phyloP scores from a whole-genome alignment of 2,797 vertebrate genomes.

The Vespertilio murinus region DNA sequence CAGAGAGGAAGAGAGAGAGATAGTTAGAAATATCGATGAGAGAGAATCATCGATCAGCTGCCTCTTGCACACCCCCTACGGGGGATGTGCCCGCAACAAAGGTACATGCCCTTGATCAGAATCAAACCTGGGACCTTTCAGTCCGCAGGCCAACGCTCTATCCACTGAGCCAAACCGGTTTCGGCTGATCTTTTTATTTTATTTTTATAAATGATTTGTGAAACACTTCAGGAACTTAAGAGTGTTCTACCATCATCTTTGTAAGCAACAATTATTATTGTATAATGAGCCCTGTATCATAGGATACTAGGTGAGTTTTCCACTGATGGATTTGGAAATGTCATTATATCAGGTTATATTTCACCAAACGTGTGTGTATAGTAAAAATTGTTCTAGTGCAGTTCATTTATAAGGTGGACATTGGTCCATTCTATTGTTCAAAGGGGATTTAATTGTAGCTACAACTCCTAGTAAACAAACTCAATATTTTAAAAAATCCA shows the following conservation, averaged over 20 bases:
- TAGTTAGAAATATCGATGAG: no score
- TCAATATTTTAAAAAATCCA: background rate
- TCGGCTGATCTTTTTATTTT: no score
- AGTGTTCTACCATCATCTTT: background rate
- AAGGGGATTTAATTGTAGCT: constrained; percentile 2
- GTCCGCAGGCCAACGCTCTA: no score
- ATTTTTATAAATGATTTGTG: constrained; percentile 19
- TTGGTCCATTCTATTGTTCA: background rate
- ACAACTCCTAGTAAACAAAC: constrained; percentile 1
- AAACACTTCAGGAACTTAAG: background rate
- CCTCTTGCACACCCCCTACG: no score
- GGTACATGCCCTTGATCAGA: no score
- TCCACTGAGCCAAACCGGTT: no score
- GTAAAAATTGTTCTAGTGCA: background rate
- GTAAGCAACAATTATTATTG: background rate
- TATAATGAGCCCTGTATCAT: background rate
- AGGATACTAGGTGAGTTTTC: background rate
- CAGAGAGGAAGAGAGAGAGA: no score
- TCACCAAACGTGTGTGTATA: background rate
- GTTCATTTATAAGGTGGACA: background rate
- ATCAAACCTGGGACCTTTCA: no score
- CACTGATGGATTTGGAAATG: background rate
- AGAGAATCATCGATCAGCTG: no score
- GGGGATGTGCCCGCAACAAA: no score
- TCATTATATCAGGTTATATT: background rate